Conservation (phyloP, 2,797 vertebrate genomes). For the Sarcophilus harrisii region DNA sequence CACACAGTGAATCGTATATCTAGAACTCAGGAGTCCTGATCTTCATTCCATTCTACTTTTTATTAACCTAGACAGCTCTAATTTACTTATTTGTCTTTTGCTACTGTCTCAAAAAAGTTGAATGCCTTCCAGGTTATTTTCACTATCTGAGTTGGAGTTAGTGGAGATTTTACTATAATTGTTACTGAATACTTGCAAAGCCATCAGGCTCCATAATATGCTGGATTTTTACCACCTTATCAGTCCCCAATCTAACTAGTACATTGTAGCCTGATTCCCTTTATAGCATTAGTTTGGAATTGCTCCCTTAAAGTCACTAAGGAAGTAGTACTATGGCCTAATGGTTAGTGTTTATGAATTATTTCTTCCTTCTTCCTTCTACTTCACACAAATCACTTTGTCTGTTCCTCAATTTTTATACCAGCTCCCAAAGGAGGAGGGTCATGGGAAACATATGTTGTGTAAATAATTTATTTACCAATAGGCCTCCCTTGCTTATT, state of each 20-base stretch:
- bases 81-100: neutral
- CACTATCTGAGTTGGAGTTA: neutral
- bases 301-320: neutral
- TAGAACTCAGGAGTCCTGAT: neutral
- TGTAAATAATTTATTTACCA: conserved; percentile 62
- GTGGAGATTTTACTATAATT: neutral
- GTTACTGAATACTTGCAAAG: rapidly evolving
- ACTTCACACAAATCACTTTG: neutral
- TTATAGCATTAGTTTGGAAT: neutral
- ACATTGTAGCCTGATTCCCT: conserved; percentile 24
- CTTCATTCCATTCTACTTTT: neutral
- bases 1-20: neutral
- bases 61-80: neutral
- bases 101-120: neutral
- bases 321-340: neutral
- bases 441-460: neutral
- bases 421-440: neutral
- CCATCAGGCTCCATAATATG: neutral
- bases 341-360: neutral
- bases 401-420: conserved; percentile 21
- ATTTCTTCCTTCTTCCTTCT: neutral
- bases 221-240: neutral
- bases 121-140: neutral
- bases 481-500: neutral
- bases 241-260: neutral